Evolutionary conservation across 2,797 vertebrate species (phyloP).

Genomic region (Mallotus villosus): DNA sequence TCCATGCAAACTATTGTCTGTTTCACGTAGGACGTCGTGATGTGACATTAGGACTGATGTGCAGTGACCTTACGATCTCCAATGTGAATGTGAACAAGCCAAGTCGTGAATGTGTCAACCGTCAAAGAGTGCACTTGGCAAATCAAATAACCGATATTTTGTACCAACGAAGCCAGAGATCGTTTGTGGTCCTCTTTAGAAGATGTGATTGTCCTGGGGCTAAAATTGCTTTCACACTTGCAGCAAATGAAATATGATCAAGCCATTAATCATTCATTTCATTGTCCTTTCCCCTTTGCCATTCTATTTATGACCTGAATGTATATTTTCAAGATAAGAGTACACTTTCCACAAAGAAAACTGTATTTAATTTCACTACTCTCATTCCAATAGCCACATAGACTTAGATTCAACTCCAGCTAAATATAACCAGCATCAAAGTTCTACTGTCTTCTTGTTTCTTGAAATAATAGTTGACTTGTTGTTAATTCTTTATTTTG

Average conservation of each 20-base stretch:
- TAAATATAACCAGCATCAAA: too few species aligned
- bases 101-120: slow-evolving; percentile 1
- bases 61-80: neutral
- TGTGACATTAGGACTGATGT: neutral
- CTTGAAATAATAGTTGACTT: too few species aligned
- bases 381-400: neutral
- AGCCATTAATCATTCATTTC: neutral
- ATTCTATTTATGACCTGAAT: neutral
- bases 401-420: slow-evolving; percentile 24
- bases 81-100: neutral
- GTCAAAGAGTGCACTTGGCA: neutral
- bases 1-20: slow-evolving; percentile 21
- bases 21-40: neutral
- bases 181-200: neutral
- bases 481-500: too few species aligned
- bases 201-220: neutral
- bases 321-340: neutral
- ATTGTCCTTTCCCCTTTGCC: neutral
- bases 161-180: neutral
- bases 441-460: too few species aligned
- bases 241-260: neutral
- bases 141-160: neutral
- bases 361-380: neutral
- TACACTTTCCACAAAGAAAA: neutral
- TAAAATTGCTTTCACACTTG: neutral